Evolutionary conservation across 2,113 vertebrate genomes (phyloP).

Genomic region (Muntiacus reevesi): DNA sequence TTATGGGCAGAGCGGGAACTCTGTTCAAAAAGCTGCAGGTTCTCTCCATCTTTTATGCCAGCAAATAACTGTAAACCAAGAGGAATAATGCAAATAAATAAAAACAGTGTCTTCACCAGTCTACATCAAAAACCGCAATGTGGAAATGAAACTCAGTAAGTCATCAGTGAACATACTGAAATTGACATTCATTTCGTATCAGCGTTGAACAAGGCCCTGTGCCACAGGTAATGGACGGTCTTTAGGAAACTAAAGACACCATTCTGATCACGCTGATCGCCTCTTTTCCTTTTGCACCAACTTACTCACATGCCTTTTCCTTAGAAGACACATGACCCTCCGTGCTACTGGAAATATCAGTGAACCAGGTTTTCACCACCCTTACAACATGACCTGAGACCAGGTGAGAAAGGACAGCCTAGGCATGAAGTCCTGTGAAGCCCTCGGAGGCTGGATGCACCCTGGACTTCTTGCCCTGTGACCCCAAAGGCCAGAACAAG

Average conservation of each 20-base stretch:
- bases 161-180: background rate
- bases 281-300: background rate
- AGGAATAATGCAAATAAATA: background rate
- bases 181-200: background rate
- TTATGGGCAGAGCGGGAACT: conserved; percentile 87
- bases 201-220: background rate
- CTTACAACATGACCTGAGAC: background rate
- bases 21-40: conserved; percentile 88
- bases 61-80: conserved; percentile 87
- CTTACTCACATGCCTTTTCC: background rate
- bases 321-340: background rate
- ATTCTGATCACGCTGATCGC: background rate
- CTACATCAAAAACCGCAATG: background rate
- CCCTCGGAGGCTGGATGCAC: background rate
- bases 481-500: background rate
- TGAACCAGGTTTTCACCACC: background rate
- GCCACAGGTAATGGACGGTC: background rate
- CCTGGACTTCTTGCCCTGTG: background rate
- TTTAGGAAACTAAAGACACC: background rate
- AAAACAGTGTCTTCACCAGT: background rate
- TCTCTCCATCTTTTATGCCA: conserved; percentile 81
- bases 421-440: background rate
- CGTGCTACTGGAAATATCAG: background rate
- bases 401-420: background rate
- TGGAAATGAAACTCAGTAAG: background rate